Conservation (phyloP, 2,888 invertebrate species). For the Watsonalla cultraria region DNA sequence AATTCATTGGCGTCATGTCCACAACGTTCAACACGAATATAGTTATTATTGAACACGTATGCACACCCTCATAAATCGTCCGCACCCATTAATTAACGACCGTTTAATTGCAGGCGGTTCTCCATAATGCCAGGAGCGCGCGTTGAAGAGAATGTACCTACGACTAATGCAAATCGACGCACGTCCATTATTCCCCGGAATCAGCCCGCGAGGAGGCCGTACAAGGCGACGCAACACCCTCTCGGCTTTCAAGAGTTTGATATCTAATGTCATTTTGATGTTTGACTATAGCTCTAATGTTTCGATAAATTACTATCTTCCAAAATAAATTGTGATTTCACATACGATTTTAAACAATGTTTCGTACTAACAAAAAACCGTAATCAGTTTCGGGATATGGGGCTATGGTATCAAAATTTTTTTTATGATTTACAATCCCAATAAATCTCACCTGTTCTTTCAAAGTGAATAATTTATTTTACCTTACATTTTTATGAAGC, state of each 20-base stretch:
- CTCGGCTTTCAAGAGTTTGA: slow-evolving; percentile 64
- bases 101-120: slow-evolving; percentile 47
- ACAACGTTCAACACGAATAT: background rate
- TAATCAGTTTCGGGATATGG: no score
- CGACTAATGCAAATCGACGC: slow-evolving; percentile 30
- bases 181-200: slow-evolving; percentile 52
- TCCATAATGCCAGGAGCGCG: slow-evolving; percentile 62
- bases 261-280: slow-evolving; percentile 17
- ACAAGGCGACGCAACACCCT: slow-evolving; percentile 31
- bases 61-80: slow-evolving; percentile 6
- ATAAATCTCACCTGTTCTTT: no score
- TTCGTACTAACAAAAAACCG: no score
- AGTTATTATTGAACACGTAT: slow-evolving; percentile 5
- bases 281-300: no score
- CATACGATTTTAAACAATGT: no score
- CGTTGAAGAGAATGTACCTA: slow-evolving; percentile 31
- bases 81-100: slow-evolving; percentile 3
- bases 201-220: slow-evolving; percentile 35
- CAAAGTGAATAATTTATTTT: no score
- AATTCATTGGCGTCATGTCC: no score
- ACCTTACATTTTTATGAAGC: no score
- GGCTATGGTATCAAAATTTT: no score
- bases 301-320: no score
- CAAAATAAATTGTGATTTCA: no score
- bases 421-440: no score